Conservation (phyloP, 2,888 invertebrate species). For the Lathronympha strigana region DNA sequence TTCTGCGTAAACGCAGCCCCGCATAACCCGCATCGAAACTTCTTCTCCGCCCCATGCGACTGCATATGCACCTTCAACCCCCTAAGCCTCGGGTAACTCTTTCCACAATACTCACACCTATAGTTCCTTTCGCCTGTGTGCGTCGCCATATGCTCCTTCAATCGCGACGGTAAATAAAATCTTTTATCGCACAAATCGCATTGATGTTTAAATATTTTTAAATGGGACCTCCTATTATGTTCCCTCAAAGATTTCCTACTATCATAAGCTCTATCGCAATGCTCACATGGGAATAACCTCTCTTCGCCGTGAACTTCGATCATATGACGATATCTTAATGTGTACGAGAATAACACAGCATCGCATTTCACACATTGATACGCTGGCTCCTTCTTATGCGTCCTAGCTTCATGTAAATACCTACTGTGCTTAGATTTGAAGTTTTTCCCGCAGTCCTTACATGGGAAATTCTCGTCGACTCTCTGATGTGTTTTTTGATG, state of each 20-base stretch:
- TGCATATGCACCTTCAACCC: slow-evolving; percentile 82
- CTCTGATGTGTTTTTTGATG: slow-evolving; percentile 69
- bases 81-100: slow-evolving; percentile 69
- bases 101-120: slow-evolving; percentile 72
- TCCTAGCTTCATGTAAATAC: slow-evolving; percentile 65
- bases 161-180: slow-evolving; percentile 74
- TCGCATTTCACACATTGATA: slow-evolving; percentile 75
- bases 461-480: slow-evolving; percentile 74
- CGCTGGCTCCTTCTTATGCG: slow-evolving; percentile 71
- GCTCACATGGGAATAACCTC: slow-evolving; percentile 66
- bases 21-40: slow-evolving; percentile 80
- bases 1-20: slow-evolving; percentile 82
- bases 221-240: slow-evolving; percentile 68
- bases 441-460: slow-evolving; percentile 76
- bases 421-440: slow-evolving; percentile 73
- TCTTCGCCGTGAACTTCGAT: slow-evolving; percentile 70
- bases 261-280: slow-evolving; percentile 73
- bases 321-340: slow-evolving; percentile 68
- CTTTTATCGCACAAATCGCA: slow-evolving; percentile 82
- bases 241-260: slow-evolving; percentile 70
- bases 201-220: slow-evolving; percentile 75
- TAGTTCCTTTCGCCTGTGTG: slow-evolving; percentile 76
- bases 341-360: slow-evolving; percentile 68
- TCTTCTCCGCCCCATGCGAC: slow-evolving; percentile 80
- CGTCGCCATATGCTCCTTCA: slow-evolving; percentile 75